These are phyloP conservation scores for Carassius carassius DNA, from an alignment of 2,113 vertebrate species.

Conservation along the genomic window DNA sequence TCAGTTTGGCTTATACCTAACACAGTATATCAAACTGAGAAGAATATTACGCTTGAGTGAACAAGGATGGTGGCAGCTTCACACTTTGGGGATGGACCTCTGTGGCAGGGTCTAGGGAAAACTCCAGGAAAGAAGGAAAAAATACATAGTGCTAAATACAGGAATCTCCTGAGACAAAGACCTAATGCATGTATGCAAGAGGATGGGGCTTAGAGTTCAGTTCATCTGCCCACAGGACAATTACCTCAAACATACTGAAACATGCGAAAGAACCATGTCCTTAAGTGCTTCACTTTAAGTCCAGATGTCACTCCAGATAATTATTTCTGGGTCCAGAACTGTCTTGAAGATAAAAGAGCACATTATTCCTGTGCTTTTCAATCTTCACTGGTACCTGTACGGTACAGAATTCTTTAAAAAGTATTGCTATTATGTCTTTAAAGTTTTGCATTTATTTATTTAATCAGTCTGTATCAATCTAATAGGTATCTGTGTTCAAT, in stretches of 20 bases:
- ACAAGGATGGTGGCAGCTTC: conserved; percentile 17
- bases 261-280: neutral
- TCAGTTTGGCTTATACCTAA: conserved; percentile 5
- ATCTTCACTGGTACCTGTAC: too few species aligned
- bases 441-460: too few species aligned
- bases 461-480: too few species aligned
- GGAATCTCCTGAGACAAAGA: conserved; percentile 4
- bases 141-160: neutral
- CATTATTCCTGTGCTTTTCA: too few species aligned
- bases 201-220: conserved; percentile 20
- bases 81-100: conserved; percentile 20
- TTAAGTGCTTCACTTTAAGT: neutral
- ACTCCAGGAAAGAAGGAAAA: conserved; percentile 4
- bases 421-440: too few species aligned
- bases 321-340: neutral
- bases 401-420: too few species aligned
- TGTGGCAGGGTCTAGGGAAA: neutral
- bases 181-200: conserved; percentile 26
- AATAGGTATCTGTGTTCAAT: too few species aligned
- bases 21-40: conserved; percentile 17
- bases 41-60: neutral
- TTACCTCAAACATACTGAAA: conserved; percentile 3
- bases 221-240: neutral
- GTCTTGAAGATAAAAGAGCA: neutral
- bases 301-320: neutral